phyloP scores from a whole-genome alignment of 2,797 vertebrate genomes.

The Sardinella longiceps region DNA sequence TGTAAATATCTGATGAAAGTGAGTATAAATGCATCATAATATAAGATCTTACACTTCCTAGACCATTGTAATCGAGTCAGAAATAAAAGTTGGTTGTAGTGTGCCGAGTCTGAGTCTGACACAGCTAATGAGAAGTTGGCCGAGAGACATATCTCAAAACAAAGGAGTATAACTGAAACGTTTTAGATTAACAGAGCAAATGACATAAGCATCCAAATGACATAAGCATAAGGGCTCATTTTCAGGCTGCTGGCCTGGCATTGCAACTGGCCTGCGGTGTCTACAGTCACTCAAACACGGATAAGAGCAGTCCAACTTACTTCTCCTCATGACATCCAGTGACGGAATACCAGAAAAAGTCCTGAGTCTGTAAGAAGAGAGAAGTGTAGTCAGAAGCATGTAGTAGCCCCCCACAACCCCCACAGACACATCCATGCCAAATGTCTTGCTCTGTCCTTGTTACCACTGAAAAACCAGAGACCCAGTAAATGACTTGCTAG shows the following conservation, averaged over 20 bases:
- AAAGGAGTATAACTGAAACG: not conserved
- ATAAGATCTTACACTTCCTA: not conserved
- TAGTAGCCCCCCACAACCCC: no score
- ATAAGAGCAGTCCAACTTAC: not conserved
- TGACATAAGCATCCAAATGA: not conserved
- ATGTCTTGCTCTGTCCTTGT: not conserved
- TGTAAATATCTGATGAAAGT: not conserved
- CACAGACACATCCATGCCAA: not conserved
- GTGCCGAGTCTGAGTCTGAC: no score
- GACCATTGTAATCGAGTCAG: not conserved
- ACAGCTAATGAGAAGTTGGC: not conserved
- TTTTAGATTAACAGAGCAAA: not conserved
- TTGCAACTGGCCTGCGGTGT: not conserved
- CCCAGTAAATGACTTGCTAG: not conserved
- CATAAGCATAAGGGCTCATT: not conserved
- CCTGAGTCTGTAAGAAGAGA: not conserved
- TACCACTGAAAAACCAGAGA: not conserved
- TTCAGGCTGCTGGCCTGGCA: not conserved
- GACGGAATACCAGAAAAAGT: not conserved
- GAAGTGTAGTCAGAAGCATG: not conserved
- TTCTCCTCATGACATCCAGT: not conserved
- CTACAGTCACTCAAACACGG: not conserved
- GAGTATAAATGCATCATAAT: not conserved
- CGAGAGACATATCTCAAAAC: not conserved
- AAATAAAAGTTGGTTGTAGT: not conserved